Evolutionary conservation across 2,888 invertebrate species (phyloP).

Genomic region (Sesia bembeciformis): DNA sequence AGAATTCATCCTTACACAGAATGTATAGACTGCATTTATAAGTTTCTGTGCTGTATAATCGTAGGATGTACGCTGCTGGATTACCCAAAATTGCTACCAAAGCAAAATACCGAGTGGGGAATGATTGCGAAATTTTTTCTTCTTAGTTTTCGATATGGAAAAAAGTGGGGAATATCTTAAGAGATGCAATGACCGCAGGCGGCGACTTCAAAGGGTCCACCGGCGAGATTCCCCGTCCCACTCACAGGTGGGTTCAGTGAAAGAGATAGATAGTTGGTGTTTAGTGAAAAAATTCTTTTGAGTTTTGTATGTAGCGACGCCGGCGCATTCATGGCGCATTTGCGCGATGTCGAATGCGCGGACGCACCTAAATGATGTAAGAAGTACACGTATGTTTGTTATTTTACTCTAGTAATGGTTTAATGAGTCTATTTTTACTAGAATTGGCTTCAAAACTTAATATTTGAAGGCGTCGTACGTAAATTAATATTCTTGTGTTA

Average conservation of each 20-base stretch:
- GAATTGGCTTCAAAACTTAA: too few relatives aligned
- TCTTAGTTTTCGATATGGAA: constrained; percentile 63
- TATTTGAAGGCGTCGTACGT: too few relatives aligned
- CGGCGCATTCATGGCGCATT: constrained; percentile 24
- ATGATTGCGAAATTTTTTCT: constrained; percentile 38
- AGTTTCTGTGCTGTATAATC: constrained; percentile 21
- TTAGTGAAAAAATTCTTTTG: constrained; percentile 48
- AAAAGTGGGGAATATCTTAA: constrained; percentile 43
- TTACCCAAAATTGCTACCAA: constrained; percentile 61
- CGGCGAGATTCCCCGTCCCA: constrained; percentile 38
- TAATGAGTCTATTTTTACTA: not conserved
- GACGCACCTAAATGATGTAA: not conserved
- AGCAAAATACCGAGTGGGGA: constrained; percentile 41
- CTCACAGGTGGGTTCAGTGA: constrained; percentile 17
- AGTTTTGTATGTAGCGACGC: constrained; percentile 36
- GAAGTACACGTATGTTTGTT: not conserved
- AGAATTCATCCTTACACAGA: too few relatives aligned
- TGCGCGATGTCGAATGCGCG: not conserved
- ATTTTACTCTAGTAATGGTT: not conserved
- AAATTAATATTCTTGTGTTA: too few relatives aligned
- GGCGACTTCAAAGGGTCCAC: constrained; percentile 59
- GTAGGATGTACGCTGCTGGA: constrained; percentile 48
- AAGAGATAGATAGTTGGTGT: constrained; percentile 26
- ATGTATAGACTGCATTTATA: too few relatives aligned
- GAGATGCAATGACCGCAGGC: constrained; percentile 56